Evolutionary conservation across 53 echinoderm and acorn worm species (phyloP), one percentile per base, ranked within the genome.

Genomic region (Hippasteria phrygiana): DNA sequence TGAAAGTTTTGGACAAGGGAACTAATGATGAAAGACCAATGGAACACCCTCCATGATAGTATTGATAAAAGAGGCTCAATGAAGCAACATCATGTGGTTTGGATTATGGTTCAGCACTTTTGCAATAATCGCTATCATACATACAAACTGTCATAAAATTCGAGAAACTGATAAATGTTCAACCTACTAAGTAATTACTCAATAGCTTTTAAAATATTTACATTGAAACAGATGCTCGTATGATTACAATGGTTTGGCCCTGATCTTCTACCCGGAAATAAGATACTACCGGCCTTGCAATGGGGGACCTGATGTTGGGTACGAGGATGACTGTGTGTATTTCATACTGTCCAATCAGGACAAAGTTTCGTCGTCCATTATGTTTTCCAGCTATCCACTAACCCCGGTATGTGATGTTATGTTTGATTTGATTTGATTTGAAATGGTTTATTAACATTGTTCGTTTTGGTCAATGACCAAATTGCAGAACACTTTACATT

Each of bases 321-420:
- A 88, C 73, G 90, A 94, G 84, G 87, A 90, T 12, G 89, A 62
- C 0, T 95, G 95, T 36, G 27, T 90, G 46, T 90, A 72, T 43
- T 72, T 55, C 22, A 48, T 71, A n/a, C 5, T 74, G 34, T 34
- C 1, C 39, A 38, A 83, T 16, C 83, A 83, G 20, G 48, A 77
- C 34, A 33, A 54, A 39, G 70, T 62, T 13, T 71, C 90, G 43
- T 83, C 73, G n/a, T 90, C 90, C 43, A 83, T 90, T 24, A 90
- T 90, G 90, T 90, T 53, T 55, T 70, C 62, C 3, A 64, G 55
- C 13, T 83, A 90, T 12, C 83, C 83, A 22, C 75, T 73, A 14
- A 45, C 27, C 13, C 83, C 73, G 45, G 90, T 90, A 84, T 6
- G 90, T 59, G 3, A 16, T 55, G 16, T 17, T 20, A 14, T 32